Conservation (phyloP, 64 coral and sea anemone species). For the Montipora efflorescens region DNA sequence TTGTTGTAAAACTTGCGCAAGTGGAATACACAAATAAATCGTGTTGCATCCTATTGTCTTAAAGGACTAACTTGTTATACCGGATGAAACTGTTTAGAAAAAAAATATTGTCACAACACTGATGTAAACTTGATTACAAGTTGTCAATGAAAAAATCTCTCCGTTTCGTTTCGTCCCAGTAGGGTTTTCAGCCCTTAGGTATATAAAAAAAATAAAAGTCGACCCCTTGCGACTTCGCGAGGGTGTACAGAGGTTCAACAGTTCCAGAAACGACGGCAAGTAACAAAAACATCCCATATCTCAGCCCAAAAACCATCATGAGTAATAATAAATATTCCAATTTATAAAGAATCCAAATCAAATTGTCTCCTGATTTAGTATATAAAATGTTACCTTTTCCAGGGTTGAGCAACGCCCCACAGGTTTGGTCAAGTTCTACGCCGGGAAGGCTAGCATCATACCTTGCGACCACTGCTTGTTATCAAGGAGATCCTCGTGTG, state of each 20-base stretch:
- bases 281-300: slow-evolving; percentile 11
- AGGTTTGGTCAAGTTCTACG: slow-evolving; percentile 12
- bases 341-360: slow-evolving; percentile 15
- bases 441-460: slow-evolving; percentile 14
- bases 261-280: slow-evolving; percentile 15
- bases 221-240: not conserved
- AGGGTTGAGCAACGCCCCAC: not conserved
- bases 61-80: slow-evolving; percentile 6
- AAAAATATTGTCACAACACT: not conserved
- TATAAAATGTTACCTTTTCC: not conserved
- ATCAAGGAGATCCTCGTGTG: slow-evolving; percentile 30
- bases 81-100: slow-evolving; percentile 6
- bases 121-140: slow-evolving; percentile 21
- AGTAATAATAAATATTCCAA: not conserved
- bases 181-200: slow-evolving; percentile 3
- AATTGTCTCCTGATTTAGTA: slow-evolving; percentile 11
- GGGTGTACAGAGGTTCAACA: slow-evolving; percentile 3
- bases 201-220: not conserved
- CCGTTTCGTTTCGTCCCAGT: slow-evolving; percentile 3
- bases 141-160: slow-evolving; percentile 4
- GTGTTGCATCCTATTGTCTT: slow-evolving; percentile 17
- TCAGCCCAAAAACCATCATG: slow-evolving; percentile 8
- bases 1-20: slow-evolving; percentile 21
- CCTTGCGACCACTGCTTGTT: slow-evolving; percentile 46
- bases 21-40: slow-evolving; percentile 19